These are phyloP conservation scores for Synergus itoensis DNA, from an alignment of 2,888 invertebrate species.

Conservation along the genomic window DNA sequence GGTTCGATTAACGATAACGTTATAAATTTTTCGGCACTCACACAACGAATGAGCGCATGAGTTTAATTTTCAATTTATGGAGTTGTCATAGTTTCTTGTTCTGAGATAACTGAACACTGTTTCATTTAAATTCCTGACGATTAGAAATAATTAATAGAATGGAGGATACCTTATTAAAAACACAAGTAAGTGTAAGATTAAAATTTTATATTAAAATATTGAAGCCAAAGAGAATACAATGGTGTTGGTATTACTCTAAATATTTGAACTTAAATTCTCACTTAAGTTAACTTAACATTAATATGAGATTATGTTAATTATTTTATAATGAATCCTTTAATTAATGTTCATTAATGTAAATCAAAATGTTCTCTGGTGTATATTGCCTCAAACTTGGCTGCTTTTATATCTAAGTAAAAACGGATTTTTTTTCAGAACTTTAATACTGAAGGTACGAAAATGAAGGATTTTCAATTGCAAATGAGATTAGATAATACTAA, in stretches of 20 bases:
- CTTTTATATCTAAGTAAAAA: neutral
- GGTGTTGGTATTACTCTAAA: too few species aligned
- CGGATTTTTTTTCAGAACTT: neutral
- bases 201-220: too few species aligned
- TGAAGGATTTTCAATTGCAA: neutral
- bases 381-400: too few species aligned
- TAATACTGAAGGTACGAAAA: neutral
- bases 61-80: neutral
- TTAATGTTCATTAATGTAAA: neutral
- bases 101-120: neutral
- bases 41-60: neutral
- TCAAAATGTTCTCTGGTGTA: neutral
- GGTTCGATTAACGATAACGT: neutral
- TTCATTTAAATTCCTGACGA: neutral
- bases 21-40: too few species aligned
- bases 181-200: neutral
- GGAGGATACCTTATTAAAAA: neutral
- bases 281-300: too few species aligned
- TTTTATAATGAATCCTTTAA: neutral
- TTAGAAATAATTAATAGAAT: neutral
- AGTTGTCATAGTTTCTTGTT: neutral
- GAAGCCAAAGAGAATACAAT: too few species aligned
- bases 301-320: too few species aligned
- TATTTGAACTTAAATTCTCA: too few species aligned
- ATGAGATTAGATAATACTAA: neutral